Evolutionary conservation across 2,113 vertebrate genomes (phyloP).

Genomic region (Conger conger): DNA sequence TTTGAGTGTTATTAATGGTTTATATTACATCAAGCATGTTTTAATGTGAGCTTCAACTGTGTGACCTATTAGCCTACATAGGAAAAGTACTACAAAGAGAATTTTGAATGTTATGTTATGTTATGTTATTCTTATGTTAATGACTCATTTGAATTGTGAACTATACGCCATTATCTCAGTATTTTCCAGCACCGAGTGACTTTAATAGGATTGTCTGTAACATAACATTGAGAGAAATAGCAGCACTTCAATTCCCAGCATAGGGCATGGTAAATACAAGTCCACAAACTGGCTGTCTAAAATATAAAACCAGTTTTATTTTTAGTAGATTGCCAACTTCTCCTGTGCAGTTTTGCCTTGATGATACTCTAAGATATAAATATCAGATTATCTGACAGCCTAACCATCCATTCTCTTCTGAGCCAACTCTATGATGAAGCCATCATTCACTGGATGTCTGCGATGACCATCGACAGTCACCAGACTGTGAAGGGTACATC

Average conservation of each 20-base stretch:
- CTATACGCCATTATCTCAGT: not conserved
- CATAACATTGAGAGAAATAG: not conserved
- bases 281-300: not conserved
- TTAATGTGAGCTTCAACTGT: too few species aligned
- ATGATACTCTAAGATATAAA: conserved; percentile 56
- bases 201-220: not conserved
- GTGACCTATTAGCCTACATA: too few species aligned
- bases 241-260: not conserved
- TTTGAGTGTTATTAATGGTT: not conserved
- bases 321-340: not conserved
- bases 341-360: not conserved
- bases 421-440: conserved; percentile 88
- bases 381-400: conserved; percentile 78
- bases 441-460: conserved; percentile 88
- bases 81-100: not conserved
- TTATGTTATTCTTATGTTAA: not conserved
- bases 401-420: conserved; percentile 79
- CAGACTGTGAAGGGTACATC: conserved; percentile 92
- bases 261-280: not conserved
- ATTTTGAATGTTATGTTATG: not conserved
- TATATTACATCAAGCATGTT: too few species aligned
- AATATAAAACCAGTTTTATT: not conserved
- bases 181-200: not conserved
- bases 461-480: conserved; percentile 75
- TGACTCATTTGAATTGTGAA: not conserved